Evolutionary conservation across 2,113 vertebrate species (phyloP), one percentile per base, ranked within the genome.

Genomic region (Coptodon bakossiorum): DNA sequence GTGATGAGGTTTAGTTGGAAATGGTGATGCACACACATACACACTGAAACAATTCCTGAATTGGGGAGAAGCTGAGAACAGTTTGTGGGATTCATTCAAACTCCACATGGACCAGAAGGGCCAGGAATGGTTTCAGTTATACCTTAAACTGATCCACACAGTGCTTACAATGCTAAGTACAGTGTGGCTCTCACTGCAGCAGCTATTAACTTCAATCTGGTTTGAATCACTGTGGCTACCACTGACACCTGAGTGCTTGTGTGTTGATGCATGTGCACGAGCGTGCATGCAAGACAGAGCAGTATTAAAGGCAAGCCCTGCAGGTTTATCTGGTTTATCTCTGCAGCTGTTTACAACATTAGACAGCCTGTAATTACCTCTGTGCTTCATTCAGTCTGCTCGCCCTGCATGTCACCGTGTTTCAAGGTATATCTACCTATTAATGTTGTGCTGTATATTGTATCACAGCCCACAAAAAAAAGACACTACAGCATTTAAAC

Each of bases 271-370:
- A 29, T 80, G 40, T 12, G 53, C 38, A 27, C 53, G 19, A 24
- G 61, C 6, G 13, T 12, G 10, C 10, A 6, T 57, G 53, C 1
- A 40, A 29, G 9, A 80, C 38, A 40, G 16, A n/a, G 22, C 38
- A 22, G 34, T 52, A 84, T 53, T 45, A 76, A 17, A 81, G 86
- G 80, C 88, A 27, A 85, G 94, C 79, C 86, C 81, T 91, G 87
- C 94, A 93, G 93, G 92, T 94, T 93, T 87, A 91, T 93, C 94
- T 89, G 80, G 89, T 93, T 94, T 87, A 86, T 84, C 83, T 85
- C 83, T 89, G 85, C 86, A 91, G 91, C 52, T 52, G 86, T 90
- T 92, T 57, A 87, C 86, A 86, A 89, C 83, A 86, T 81, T 84
- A 87, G 24, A 71, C 68, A 53, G 29, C 50, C 66, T 89, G 24